Percentiles rank a stretch among this genome's conserved stretches.
These are phyloP conservation scores for Acanthoscelides obtectus DNA, from an alignment of 2,888 invertebrate genomes.

Conservation along the genomic window DNA sequence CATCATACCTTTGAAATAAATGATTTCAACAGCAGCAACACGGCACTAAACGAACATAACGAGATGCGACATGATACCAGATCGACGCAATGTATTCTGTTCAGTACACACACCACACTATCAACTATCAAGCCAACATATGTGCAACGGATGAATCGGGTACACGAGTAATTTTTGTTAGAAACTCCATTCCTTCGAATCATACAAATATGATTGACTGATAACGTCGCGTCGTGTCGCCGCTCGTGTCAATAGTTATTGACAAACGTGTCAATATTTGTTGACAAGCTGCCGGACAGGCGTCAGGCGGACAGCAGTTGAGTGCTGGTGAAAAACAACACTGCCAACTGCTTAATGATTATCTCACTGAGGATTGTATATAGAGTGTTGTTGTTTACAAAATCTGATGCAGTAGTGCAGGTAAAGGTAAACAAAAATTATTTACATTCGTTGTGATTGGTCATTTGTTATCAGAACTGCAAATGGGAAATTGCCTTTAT, in stretches of 20 bases:
- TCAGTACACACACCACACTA: background rate
- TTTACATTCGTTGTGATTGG: too few species aligned
- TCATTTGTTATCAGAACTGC: too few species aligned
- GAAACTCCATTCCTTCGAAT: background rate
- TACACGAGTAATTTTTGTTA: background rate
- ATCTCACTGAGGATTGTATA: background rate
- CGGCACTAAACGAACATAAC: background rate
- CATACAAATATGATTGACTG: background rate
- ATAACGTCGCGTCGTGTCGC: background rate
- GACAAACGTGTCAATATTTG: too few species aligned
- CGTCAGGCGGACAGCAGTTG: background rate
- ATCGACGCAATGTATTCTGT: background rate
- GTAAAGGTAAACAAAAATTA: background rate
- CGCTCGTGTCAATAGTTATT: background rate
- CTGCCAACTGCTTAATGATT: background rate
- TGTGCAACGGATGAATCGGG: background rate
- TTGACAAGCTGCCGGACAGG: background rate
- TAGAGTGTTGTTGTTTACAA: background rate
- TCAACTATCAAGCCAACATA: background rate
- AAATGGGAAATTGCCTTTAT: too few species aligned
- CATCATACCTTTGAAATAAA: background rate
- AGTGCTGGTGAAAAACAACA: background rate
- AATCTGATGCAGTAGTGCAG: background rate
- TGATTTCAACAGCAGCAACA: background rate
- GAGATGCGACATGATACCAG: background rate